Evolutionary conservation across 2,888 invertebrate species (phyloP), one percentile per base, ranked within the genome.

Genomic region (Dolichomitus sp.): DNA sequence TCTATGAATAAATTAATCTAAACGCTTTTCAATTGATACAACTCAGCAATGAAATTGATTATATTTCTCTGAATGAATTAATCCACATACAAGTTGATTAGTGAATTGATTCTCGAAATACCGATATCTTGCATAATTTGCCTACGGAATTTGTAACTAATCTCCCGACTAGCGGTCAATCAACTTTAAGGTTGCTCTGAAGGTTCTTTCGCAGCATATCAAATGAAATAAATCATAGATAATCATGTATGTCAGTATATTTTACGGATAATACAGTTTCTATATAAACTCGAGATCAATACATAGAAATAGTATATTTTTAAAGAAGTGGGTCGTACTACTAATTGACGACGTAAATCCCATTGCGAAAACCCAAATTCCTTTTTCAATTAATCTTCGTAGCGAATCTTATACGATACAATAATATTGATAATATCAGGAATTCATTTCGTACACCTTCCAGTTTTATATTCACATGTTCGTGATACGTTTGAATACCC

Each of bases 211-310:
- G 12, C 27, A 12, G 11, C 14, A 27, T 19, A 61, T 61, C 9
- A 61, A 61, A 17, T 11, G 9, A 33, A 61, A 37, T 37, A 37
- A 61, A 40, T 61, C 61, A 40, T 37, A 19, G 23, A 19, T 69
- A 52, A 69, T 23, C 57, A 45, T 12, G 50, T 27, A 61, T 61
- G 37, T 76, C 69, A 54, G 50, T 69, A 76, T 76, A 76, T 76
- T 69, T 76, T 40, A 50, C 69, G 50, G 23, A 59, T 61, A 45
- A 76, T 69, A 76, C 76, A 69, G 45, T 76, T 68, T 69, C 61
- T 76, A 42, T 69, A 61, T 69, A 61, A 69, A 50, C 37, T 68
- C 23, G 59, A 61, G 59, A 37, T 61, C 48, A 33, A 33, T 61
- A 73, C 73, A 73, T 61, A 50, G 73, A 73, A 72, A 61, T 61